Evolutionary conservation across 2,888 invertebrate species (phyloP), one percentile per base, ranked within the genome.

Genomic region (Amblyjoppa fuscipennis): DNA sequence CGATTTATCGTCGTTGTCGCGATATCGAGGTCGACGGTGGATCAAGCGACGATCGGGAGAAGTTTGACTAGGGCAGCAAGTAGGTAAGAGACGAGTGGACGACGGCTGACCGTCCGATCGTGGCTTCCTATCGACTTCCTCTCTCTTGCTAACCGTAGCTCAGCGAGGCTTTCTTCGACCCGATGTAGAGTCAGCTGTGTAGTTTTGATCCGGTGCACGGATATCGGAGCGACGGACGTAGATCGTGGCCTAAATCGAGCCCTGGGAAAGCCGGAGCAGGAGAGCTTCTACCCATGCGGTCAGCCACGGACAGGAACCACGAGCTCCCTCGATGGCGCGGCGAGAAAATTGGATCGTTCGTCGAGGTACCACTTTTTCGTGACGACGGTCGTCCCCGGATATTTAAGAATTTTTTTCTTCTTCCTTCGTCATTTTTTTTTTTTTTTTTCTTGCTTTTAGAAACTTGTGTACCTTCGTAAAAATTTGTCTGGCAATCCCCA

Each of bases 161-260:
- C 74, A 28, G 49, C 74, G 41, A 59, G 45, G 9, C 49, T 64
- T 74, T 61, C 61, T 45, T 61, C 61, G 31, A 16, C 13, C 28
- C 61, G 25, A 31, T 61, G 41, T 61, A n/a, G 61, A 61, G 49
- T n/a, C 28, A 61, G 61, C 61, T 61, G 61, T 31, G 61, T 49
- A 61, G 41, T 11, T 56, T 45, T 61, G 41, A n/a, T 61, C 41
- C 61, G 74, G 4, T 61, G n/a, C 45, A 45, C 45, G 74, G 61
- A 45, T 61, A 74, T 74, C 59, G 31, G 31, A 41, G 45, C 41
- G 45, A 38, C 61, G 59, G 61, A 49, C 61, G 61, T 31, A 61
- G 61, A 74, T 74, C 61, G 59, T 49, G 73, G 56, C 73, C 73
- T 59, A 59, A 73, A 73, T 73, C 59, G n/a, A 59, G 59, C 56